phyloP scores from a whole-genome alignment of 2,113 vertebrate species.

The Rynchops niger region DNA sequence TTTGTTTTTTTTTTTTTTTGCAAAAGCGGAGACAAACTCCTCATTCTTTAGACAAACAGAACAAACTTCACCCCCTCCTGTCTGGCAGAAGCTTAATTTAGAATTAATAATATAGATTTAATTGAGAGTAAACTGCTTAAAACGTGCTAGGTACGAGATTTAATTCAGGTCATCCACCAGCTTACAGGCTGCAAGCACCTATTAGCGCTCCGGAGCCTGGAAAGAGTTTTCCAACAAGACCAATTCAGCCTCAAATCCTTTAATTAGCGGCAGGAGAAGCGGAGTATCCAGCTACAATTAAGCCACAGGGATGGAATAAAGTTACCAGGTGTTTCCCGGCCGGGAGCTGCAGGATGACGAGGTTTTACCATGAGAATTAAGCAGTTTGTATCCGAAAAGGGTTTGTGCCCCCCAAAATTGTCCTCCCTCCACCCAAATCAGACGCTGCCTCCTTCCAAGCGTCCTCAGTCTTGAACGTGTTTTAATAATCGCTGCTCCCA shows the following conservation, averaged over 20 bases:
- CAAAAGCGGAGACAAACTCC: background rate
- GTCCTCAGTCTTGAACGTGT: background rate
- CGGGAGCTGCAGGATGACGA: background rate
- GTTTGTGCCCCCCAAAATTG: background rate
- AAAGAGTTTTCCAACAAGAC: background rate
- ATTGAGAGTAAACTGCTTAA: background rate
- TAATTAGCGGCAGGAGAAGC: background rate
- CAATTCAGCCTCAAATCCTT: background rate
- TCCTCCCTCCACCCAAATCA: background rate
- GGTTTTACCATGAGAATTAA: background rate
- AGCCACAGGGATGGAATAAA: background rate
- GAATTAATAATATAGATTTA: background rate
- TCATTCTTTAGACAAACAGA: fast-evolving
- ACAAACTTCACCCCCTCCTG: fast-evolving
- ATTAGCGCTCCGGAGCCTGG: background rate
- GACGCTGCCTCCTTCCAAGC: background rate
- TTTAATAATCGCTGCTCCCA: background rate
- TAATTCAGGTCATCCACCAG: background rate
- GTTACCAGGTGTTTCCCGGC: background rate
- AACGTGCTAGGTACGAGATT: background rate
- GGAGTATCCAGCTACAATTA: background rate
- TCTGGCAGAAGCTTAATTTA: background rate
- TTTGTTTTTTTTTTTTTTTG: too few species aligned
- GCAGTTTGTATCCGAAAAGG: background rate
- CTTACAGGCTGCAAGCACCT: fast-evolving